Evolutionary conservation across 2,797 vertebrate species (phyloP).

Genomic region (Bucorvus abyssinicus): DNA sequence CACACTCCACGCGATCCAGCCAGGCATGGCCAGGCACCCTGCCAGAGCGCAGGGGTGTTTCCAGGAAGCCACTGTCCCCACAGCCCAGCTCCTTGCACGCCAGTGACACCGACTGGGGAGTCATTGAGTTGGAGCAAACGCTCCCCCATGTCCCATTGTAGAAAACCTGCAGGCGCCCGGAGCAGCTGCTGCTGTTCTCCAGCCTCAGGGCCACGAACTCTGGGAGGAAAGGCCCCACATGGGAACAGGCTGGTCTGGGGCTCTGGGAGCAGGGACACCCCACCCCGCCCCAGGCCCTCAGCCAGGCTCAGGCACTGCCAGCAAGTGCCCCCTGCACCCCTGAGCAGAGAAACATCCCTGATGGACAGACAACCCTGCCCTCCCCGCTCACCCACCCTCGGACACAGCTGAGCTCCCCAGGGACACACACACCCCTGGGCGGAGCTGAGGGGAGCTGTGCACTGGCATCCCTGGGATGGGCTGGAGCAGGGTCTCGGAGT

Average conservation of each 20-base stretch:
- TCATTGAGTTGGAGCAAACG: conserved; percentile 18
- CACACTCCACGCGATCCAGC: background rate
- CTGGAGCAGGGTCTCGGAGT: background rate
- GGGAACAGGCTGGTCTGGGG: background rate
- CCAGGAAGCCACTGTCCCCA: background rate
- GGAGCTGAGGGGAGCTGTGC: too few species aligned
- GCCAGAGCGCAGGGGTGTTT: background rate
- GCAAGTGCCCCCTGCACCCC: too few species aligned
- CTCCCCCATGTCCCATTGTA: background rate
- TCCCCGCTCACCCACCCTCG: background rate
- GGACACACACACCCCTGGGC: too few species aligned
- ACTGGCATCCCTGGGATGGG: fast-evolving
- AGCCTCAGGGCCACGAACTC: background rate
- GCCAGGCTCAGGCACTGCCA: background rate
- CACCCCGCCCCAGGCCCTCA: background rate
- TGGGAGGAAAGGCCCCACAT: background rate
- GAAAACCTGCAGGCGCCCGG: background rate
- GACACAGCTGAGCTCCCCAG: too few species aligned
- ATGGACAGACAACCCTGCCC: background rate
- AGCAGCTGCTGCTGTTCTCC: background rate
- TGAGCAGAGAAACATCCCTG: background rate
- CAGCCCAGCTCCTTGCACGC: conserved; percentile 31
- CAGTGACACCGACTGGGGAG: background rate
- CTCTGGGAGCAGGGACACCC: background rate
- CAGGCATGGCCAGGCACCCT: background rate